A percentile compares a stretch with the other conserved stretches of the same genome.
These are phyloP conservation scores for Brachionus koreanus DNA, from an alignment of 1,140 invertebrate genomes.

Conservation along the genomic window DNA sequence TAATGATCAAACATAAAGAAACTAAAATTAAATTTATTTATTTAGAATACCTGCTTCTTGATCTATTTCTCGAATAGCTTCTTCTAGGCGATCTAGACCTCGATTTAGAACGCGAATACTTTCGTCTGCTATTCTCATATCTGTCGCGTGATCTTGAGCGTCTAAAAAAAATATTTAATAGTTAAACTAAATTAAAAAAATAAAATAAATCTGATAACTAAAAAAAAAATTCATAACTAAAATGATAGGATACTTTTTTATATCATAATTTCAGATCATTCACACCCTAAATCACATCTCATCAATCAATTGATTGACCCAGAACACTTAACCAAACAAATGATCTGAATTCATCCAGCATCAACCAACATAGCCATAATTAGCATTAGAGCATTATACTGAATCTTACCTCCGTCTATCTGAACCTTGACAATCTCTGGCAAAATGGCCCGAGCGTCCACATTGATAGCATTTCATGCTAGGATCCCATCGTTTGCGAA, in stretches of 20 bases:
- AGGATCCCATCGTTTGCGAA: constrained; percentile 48
- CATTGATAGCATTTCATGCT: constrained; percentile 57
- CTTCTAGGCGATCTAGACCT: background rate
- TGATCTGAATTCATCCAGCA: constrained; percentile 23
- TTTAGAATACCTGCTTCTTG: background rate
- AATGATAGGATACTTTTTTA: constrained; percentile 4
- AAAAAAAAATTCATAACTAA: background rate
- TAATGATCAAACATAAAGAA: background rate
- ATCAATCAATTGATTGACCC: constrained; percentile 4
- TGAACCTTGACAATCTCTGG: constrained; percentile 32
- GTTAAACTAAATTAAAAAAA: background rate
- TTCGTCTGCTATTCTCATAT: background rate
- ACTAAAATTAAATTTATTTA: background rate
- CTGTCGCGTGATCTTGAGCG: background rate
- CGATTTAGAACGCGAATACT: background rate
- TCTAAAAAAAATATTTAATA: background rate
- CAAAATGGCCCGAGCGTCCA: constrained; percentile 56
- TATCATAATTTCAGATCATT: constrained; percentile 7
- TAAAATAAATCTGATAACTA: background rate
- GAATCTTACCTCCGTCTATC: constrained; percentile 21
- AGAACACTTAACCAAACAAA: constrained; percentile 3
- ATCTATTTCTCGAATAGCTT: constrained; percentile 25
- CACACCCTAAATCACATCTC: constrained; percentile 3
- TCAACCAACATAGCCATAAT: constrained; percentile 24
- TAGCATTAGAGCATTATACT: background rate